Evolutionary conservation across 1,140 invertebrate species (phyloP).

Genomic region (Laupala kohalensis): DNA sequence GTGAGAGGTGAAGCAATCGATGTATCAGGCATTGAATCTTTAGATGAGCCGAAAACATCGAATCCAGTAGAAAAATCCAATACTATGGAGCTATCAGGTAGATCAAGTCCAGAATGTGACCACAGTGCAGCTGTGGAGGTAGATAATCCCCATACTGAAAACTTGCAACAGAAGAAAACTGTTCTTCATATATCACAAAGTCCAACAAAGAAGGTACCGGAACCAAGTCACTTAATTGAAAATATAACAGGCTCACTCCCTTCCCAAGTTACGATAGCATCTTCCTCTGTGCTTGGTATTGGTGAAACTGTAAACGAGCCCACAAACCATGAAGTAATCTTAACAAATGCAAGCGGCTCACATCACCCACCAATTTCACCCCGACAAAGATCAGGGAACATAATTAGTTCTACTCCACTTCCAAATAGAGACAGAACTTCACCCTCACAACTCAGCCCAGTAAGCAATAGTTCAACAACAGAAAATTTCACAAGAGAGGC

Average conservation of each 20-base stretch:
- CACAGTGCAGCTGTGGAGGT: neutral
- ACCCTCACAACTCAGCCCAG: neutral
- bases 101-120: neutral
- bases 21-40: neutral
- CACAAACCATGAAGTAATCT: neutral
- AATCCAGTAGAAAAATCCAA: neutral
- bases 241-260: too few species aligned
- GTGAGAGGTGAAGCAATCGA: neutral
- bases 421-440: neutral
- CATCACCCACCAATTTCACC: neutral
- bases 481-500: neutral
- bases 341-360: neutral
- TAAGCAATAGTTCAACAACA: neutral
- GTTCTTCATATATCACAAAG: neutral
- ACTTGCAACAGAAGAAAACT: constrained; percentile 1
- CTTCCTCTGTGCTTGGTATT: neutral
- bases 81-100: neutral
- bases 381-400: neutral
- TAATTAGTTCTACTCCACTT: constrained; percentile 5
- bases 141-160: neutral
- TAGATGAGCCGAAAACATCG: neutral
- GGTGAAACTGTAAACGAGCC: neutral
- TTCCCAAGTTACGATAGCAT: neutral
- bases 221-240: neutral
- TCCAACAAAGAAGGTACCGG: neutral